Conservation (phyloP, 1,140 invertebrate genomes). For the Lepidurus packardi region DNA sequence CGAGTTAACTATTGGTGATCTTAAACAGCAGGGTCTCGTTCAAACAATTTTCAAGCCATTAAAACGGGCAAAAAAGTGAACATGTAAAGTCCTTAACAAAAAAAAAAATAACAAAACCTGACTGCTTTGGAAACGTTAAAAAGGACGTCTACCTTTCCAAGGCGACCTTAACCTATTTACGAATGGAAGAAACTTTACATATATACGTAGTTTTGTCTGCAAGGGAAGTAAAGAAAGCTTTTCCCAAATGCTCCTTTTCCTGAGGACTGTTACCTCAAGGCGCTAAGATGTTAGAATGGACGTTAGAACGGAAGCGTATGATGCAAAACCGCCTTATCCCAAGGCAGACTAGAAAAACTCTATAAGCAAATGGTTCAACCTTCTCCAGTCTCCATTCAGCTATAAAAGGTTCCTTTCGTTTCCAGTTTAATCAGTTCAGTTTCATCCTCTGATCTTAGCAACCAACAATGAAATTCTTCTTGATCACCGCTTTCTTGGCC, state of each 20-base stretch:
- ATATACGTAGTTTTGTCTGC: not conserved
- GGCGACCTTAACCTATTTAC: too few species aligned
- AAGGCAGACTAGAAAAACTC: not conserved
- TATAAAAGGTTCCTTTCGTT: not conserved
- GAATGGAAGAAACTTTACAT: not conserved
- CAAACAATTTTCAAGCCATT: too few species aligned
- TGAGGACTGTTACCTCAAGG: not conserved
- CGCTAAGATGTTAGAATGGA: not conserved
- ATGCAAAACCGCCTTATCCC: not conserved
- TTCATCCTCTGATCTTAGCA: not conserved
- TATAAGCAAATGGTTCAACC: not conserved
- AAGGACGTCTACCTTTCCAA: too few species aligned
- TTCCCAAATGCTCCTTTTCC: not conserved
- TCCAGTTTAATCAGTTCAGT: not conserved
- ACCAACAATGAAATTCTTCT: constrained; percentile 8
- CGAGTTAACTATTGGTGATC: too few species aligned
- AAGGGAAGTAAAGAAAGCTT: not conserved
- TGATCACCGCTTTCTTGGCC: constrained; percentile 29
- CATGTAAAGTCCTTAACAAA: too few species aligned
- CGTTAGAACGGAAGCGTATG: not conserved
- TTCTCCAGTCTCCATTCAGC: not conserved
- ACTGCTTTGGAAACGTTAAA: too few species aligned
- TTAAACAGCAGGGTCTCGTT: too few species aligned
- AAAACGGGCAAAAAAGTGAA: too few species aligned
- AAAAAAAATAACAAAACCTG: too few species aligned